phyloP scores from a whole-genome alignment of 1,140 invertebrate genomes.

The Eulimnadia texana region DNA sequence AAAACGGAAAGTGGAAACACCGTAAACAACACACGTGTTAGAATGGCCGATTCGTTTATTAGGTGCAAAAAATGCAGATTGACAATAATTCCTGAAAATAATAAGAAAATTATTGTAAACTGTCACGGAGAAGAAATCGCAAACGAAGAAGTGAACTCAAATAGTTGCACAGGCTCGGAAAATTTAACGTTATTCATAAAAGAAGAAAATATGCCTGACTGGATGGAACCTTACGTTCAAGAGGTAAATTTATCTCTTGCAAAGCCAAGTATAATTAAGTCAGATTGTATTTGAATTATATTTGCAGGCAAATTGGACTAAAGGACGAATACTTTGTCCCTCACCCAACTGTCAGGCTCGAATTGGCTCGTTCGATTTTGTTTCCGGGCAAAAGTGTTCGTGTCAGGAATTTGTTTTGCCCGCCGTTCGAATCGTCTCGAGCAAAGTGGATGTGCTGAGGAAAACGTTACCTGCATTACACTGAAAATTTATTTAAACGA shows the following conservation, averaged over 20 bases:
- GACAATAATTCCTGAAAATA: neutral
- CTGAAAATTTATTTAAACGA: neutral
- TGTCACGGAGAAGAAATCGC: neutral
- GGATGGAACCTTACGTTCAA: slow-evolving; percentile 12
- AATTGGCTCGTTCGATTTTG: slow-evolving; percentile 45
- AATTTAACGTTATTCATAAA: slow-evolving; percentile 9
- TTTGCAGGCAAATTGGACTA: slow-evolving; percentile 35
- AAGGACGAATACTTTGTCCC: slow-evolving; percentile 44
- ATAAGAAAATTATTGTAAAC: neutral
- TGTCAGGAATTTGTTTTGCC: slow-evolving; percentile 37
- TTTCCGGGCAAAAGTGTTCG: slow-evolving; percentile 40
- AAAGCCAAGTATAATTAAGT: neutral
- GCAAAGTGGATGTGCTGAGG: slow-evolving; percentile 12
- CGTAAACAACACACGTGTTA: too few species aligned
- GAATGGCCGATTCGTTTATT: slow-evolving; percentile 2
- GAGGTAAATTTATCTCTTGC: neutral
- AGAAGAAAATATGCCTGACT: slow-evolving; percentile 9
- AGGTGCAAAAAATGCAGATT: slow-evolving; percentile 4
- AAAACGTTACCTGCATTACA: neutral
- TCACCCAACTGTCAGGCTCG: slow-evolving; percentile 33
- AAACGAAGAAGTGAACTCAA: neutral
- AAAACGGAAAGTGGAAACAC: too few species aligned
- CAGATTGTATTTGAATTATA: neutral
- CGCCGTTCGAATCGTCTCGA: slow-evolving; percentile 20
- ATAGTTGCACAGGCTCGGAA: neutral